Conservation (phyloP, 2,113 vertebrate species). For the Apodemus sylvaticus region DNA sequence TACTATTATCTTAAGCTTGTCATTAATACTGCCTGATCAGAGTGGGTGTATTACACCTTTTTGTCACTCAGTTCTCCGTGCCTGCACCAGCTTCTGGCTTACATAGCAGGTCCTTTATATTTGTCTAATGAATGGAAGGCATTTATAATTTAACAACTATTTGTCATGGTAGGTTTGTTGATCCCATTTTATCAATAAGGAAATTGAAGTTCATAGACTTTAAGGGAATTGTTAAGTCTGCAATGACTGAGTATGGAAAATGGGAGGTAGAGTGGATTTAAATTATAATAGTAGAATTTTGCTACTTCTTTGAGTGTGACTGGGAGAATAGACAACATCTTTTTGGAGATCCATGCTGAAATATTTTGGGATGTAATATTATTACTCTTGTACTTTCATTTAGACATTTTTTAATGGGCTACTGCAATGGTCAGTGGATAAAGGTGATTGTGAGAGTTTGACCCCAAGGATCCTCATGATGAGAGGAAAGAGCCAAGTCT, state of each 20-base stretch:
- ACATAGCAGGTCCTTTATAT: neutral
- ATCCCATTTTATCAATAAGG: neutral
- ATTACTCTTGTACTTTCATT: neutral
- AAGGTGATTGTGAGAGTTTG: neutral
- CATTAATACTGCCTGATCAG: neutral
- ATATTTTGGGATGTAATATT: neutral
- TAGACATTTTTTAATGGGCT: neutral
- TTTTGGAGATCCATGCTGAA: neutral
- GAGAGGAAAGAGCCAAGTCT: neutral
- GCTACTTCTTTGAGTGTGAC: neutral
- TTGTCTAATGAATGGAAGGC: neutral
- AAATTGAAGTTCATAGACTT: neutral
- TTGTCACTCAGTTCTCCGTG: neutral
- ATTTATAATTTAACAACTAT: neutral
- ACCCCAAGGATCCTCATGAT: neutral
- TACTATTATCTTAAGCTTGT: neutral
- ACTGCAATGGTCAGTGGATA: neutral
- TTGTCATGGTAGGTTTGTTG: conserved; percentile 4
- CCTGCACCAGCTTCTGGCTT: neutral
- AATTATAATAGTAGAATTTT: neutral
- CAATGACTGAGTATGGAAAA: neutral
- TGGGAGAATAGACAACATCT: neutral
- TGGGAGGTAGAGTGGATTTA: neutral
- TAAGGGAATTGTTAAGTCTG: neutral
- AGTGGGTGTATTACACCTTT: neutral